Percentiles rank a stretch among this genome's conserved stretches.
Evolutionary conservation across 1,140 invertebrate genomes (phyloP).

Genomic region (Nasonia longicornis): DNA sequence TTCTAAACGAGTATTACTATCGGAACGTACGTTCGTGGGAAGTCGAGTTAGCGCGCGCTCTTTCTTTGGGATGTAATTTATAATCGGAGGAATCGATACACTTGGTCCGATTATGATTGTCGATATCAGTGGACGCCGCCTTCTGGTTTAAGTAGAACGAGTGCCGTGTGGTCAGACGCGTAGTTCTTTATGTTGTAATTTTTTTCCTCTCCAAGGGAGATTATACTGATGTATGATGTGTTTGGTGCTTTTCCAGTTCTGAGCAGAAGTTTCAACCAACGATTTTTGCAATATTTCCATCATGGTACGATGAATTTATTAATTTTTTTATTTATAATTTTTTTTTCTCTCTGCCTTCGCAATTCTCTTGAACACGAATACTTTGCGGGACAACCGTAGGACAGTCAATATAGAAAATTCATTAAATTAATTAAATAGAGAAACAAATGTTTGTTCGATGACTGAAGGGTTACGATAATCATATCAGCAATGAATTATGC

Average conservation of each 20-base stretch:
- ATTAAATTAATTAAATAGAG: not conserved
- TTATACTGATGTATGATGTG: not conserved
- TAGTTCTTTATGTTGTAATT: not conserved
- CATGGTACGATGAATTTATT: not conserved
- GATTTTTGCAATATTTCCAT: not conserved
- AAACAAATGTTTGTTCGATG: not conserved
- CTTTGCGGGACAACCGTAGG: not conserved
- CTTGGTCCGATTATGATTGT: not conserved
- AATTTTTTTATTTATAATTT: not conserved
- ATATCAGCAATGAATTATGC: not conserved
- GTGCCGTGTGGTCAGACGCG: no score
- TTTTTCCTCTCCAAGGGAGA: not conserved
- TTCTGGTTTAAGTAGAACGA: no score
- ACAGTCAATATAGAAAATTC: not conserved
- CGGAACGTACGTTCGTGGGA: not conserved
- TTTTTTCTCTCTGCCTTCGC: not conserved
- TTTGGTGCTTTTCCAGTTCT: conserved; percentile 1
- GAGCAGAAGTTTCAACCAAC: not conserved
- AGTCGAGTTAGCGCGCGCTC: not conserved
- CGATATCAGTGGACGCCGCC: no score
- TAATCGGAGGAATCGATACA: not conserved
- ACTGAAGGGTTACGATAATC: not conserved
- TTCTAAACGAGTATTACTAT: not conserved
- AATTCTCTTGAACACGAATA: no score
- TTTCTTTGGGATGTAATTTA: not conserved